A percentile compares a stretch with the other conserved stretches of the same genome.
Conservation (phyloP, 2,888 invertebrate species). For the Euspilapteryx auroguttella region DNA sequence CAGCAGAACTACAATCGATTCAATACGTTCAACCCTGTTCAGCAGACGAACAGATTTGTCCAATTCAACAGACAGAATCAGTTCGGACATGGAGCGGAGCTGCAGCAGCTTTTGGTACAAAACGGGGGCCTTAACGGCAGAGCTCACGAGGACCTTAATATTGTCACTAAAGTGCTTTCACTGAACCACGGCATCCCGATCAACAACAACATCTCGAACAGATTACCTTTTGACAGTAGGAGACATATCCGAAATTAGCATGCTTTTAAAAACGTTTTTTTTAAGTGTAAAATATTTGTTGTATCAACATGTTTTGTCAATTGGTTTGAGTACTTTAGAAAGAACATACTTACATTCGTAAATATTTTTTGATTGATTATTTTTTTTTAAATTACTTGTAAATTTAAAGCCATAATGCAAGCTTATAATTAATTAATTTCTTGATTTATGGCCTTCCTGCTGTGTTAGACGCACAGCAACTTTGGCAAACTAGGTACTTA, state of each 20-base stretch:
- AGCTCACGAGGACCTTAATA: constrained; percentile 73
- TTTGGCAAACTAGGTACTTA: no score
- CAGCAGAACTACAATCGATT: constrained; percentile 31
- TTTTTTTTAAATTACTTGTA: no score
- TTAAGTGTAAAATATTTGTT: no score
- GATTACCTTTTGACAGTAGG: constrained; percentile 41
- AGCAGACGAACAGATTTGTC: constrained; percentile 28
- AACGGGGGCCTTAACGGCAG: constrained; percentile 67
- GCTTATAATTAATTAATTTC: no score
- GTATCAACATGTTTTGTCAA: no score
- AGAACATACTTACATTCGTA: no score
- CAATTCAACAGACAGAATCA: constrained; percentile 13
- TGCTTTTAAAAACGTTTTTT: no score
- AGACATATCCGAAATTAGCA: constrained; percentile 23
- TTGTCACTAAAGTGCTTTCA: constrained; percentile 79
- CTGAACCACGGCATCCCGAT: constrained; percentile 72
- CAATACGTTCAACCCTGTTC: constrained; percentile 27
- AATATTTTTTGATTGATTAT: no score
- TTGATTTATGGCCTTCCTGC: no score
- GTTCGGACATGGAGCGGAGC: constrained; percentile 50
- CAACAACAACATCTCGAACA: constrained; percentile 36
- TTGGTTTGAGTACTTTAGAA: no score
- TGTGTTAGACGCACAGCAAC: no score
- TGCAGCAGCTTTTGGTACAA: constrained; percentile 66
- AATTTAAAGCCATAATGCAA: no score